Evolutionary conservation across 2,113 vertebrate species (phyloP).

Genomic region (Plestiodon gilberti): DNA sequence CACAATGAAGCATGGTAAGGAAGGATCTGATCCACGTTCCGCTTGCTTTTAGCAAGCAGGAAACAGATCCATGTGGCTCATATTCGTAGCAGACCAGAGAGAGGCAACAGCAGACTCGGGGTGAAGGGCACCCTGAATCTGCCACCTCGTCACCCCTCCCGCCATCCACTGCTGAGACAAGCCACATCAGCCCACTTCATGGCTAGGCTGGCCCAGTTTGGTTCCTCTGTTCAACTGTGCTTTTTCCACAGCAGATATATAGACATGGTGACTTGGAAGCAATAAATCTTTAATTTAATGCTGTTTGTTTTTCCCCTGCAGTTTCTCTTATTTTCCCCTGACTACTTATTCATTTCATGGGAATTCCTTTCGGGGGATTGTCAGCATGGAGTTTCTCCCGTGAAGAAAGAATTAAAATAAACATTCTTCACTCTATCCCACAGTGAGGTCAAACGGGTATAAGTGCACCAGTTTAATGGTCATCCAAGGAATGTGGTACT

Average conservation of each 20-base stretch:
- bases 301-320: slow-evolving; percentile 13
- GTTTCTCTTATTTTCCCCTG: not conserved
- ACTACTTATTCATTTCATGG: slow-evolving; percentile 37
- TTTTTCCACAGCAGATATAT: slow-evolving; percentile 54
- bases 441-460: not conserved
- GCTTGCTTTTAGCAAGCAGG: too few species aligned
- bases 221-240: slow-evolving; percentile 56
- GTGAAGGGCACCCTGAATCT: too few species aligned
- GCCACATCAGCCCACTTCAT: too few species aligned
- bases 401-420: not conserved
- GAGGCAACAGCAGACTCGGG: too few species aligned
- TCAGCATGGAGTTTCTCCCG: not conserved
- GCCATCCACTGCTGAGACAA: too few species aligned
- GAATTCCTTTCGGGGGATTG: slow-evolving; percentile 7
- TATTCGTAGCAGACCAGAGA: too few species aligned
- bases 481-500: slow-evolving; percentile 29
- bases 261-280: slow-evolving; percentile 33
- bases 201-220: too few species aligned
- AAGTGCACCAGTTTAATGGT: not conserved
- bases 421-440: slow-evolving; percentile 18
- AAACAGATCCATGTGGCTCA: too few species aligned
- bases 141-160: too few species aligned
- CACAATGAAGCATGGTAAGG: too few species aligned
- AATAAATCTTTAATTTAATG: slow-evolving; percentile 57
- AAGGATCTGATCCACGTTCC: too few species aligned